Base-by-base conservation (phyloP, 2,888 invertebrate species). In the Beris chalybata region DNA sequence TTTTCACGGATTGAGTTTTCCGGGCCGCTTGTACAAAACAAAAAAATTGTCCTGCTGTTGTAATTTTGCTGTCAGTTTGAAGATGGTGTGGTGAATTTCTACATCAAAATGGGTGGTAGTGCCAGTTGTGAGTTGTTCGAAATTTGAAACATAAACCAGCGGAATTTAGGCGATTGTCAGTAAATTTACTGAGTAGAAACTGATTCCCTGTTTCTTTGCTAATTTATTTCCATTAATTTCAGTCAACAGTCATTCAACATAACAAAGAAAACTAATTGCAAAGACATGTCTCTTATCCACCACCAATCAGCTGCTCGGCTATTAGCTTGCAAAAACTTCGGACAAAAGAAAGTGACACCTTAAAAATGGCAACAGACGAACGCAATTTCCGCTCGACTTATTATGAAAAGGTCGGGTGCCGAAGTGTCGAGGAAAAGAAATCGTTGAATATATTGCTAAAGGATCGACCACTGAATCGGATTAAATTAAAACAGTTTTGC, bases 381-480 rank as follows among this genome's bases (percentile, higher is more conserved):
- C 83, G 91, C 71, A 92, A 92, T 81, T 92, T 92, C 79, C 86
- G 92, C 44, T 91, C 91, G 0, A 87, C 89, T 3, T 92, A 92
- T 75, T 92, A 92, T 74, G 92, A 91, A 79, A 92, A 92, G 82
- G 93, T 95, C 11, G 95, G 95, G 45, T 94, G 93, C 79, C 87
- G 92, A 71, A 91, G 91, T 72, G 92, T 95, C 0, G 95, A 95
- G 80, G 93, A 93, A 76, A 94, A 93, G 78, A 93, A 92, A 81
- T 93, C 93, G 0, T 81, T 95, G 50, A 93, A 95, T 82, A 93
- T 93, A 74, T 81, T 95, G 11, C 82, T 95, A 74, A 93, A 93
- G 75, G 95, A 95, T 72, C 91, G 90, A 74, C 90, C 89, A 12
- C 84, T 90, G 78, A 93, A 93, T 76, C 85, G 85, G 74, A 85